These are phyloP conservation scores for Acanthisitta chloris DNA, from an alignment of 2,113 vertebrate species.

Conservation along the genomic window DNA sequence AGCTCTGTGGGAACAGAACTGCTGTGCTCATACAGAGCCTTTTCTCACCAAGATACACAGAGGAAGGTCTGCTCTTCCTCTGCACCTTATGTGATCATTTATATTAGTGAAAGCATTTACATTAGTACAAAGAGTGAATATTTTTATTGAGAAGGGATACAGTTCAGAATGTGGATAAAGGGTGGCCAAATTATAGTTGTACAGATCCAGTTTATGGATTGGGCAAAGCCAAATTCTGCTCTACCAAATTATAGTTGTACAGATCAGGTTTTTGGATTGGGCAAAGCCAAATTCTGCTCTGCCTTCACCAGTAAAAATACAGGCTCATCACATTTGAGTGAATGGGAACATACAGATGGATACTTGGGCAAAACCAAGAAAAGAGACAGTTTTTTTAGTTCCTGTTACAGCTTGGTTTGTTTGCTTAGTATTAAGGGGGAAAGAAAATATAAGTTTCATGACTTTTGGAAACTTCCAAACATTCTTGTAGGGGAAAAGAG, in stretches of 20 bases:
- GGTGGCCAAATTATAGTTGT: background rate
- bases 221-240: background rate
- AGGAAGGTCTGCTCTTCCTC: background rate
- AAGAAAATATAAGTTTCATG: background rate
- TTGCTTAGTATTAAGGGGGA: background rate
- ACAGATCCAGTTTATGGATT: background rate
- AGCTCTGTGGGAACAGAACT: background rate
- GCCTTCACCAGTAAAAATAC: background rate
- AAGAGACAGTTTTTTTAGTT: background rate
- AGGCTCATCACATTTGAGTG: background rate
- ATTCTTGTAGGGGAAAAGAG: background rate
- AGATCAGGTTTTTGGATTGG: background rate
- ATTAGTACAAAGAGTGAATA: background rate
- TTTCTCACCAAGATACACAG: background rate
- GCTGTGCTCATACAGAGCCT: background rate
- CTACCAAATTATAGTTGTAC: background rate
- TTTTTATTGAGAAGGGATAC: background rate
- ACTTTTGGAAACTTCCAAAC: background rate
- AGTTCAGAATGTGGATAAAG: background rate
- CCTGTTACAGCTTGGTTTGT: background rate
- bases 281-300: background rate
- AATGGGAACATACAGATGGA: background rate
- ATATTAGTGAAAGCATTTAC: background rate
- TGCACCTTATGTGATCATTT: background rate
- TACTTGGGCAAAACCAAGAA: background rate